Base-by-base conservation (phyloP, 2,888 invertebrate species). In the Scaeva pyrastri region DNA sequence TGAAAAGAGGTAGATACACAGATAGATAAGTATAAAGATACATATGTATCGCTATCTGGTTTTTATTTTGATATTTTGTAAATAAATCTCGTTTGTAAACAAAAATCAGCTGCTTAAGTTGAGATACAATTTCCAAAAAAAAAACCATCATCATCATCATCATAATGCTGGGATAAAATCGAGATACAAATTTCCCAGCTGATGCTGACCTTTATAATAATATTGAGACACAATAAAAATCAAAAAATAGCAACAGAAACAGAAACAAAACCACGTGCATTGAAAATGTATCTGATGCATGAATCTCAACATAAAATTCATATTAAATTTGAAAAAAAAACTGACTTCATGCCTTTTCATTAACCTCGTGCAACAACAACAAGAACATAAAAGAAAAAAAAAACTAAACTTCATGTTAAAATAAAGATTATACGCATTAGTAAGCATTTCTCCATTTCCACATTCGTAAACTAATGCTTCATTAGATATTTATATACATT, bases 241-340 rank as follows among this genome's bases (percentile, higher is more conserved):
- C 11, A 26, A 14, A 31, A 10, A 10, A 0, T 14, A 6, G 14
- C 16, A 31, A 36, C n/a, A 52, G 26, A 11, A 31, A 12, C 26
- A 70, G 66, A 31, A n/a, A 39, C 62, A 43, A 4, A 12, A 36
- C 31, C 73, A 62, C 73, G 73, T 60, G 73, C 62, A 73, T 64
- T 6, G 6, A 36, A 55, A 78, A 75, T 86, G 86, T 82, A 55
- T 86, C 82, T 50, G 77, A 82, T 70, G 86, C 82, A 86, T 86
- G 86, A 77, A 78, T 82, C 86, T 78, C 82, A 86, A 82, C 86
- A 86, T 52, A 66, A 26, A 52, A 8, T 11, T 11, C 8, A 39
- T 7, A 36, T 64, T 45, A 50, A 45, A 39, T 41, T 60, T 26
- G 31, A 31, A 31, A 31, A 0, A 31, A 48, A 41, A 31, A 64